Evolutionary conservation across 2,797 vertebrate genomes (phyloP).

Genomic region (Coreius guichenoti): DNA sequence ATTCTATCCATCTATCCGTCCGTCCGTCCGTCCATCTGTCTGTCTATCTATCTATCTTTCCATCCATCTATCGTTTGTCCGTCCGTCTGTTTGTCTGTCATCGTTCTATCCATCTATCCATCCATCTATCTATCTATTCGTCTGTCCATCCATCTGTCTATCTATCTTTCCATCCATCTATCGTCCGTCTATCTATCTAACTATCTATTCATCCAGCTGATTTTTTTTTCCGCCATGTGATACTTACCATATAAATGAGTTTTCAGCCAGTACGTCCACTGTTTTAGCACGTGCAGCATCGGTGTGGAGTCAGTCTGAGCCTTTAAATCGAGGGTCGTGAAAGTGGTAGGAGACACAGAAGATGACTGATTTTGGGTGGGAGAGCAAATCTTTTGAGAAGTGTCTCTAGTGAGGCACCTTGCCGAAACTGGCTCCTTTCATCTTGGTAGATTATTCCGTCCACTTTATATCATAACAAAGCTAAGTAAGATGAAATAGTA

Average conservation of each 20-base stretch:
- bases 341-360: constrained; percentile 18
- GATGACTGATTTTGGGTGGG: constrained; percentile 61
- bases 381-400: constrained; percentile 59
- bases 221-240: no score
- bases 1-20: not conserved
- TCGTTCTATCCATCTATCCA: not conserved
- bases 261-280: not conserved
- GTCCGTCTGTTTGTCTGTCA: no score
- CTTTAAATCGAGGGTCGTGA: constrained; percentile 48
- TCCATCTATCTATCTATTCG: not conserved
- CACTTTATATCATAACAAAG: constrained; percentile 70
- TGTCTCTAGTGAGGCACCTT: constrained; percentile 62
- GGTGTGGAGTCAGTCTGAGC: constrained; percentile 3
- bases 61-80: no score
- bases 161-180: not conserved
- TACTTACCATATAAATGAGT: no score
- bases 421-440: constrained; percentile 64
- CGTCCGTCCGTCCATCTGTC: not conserved
- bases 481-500: constrained; percentile 66
- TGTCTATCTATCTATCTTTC: not conserved
- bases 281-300: constrained; percentile 11
- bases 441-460: constrained; percentile 67
- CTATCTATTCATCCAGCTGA: no score
- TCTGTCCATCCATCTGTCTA: no score
- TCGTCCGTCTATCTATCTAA: no score